Conservation (phyloP, 2,797 vertebrate genomes). For the Diglossa cyanea region DNA sequence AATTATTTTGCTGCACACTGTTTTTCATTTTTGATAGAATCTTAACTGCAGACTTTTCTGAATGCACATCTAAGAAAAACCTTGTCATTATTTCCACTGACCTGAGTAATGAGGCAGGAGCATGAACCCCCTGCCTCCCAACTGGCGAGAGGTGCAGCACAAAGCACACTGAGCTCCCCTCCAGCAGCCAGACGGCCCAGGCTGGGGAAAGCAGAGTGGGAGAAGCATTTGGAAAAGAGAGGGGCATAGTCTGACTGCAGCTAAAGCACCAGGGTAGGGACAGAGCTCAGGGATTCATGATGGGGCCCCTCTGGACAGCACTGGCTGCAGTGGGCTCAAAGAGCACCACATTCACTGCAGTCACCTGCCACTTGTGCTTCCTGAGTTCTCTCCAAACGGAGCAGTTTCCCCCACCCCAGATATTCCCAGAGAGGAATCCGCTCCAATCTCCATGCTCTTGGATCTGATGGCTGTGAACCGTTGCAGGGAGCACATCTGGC, state of each 20-base stretch:
- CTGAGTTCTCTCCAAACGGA: background rate
- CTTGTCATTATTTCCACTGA: conserved; percentile 60
- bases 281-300: background rate
- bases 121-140: background rate
- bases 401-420: background rate
- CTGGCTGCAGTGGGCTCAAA: background rate
- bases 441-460: background rate
- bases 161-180: background rate
- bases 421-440: background rate
- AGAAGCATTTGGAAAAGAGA: background rate
- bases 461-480: background rate
- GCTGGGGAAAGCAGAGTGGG: background rate
- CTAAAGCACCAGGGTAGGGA: background rate
- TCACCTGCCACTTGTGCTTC: rapidly evolving
- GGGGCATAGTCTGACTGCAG: background rate
- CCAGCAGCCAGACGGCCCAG: background rate
- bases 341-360: rapidly evolving
- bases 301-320: background rate
- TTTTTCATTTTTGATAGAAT: conserved; percentile 63
- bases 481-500: background rate
- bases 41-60: conserved; percentile 42
- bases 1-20: conserved; percentile 68
- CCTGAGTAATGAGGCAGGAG: conserved; percentile 64
- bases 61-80: conserved; percentile 56
- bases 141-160: background rate